Percentiles rank a stretch among this genome's conserved stretches.
Conservation (phyloP, 2,113 vertebrate species). For the Nerophis ophidion region DNA sequence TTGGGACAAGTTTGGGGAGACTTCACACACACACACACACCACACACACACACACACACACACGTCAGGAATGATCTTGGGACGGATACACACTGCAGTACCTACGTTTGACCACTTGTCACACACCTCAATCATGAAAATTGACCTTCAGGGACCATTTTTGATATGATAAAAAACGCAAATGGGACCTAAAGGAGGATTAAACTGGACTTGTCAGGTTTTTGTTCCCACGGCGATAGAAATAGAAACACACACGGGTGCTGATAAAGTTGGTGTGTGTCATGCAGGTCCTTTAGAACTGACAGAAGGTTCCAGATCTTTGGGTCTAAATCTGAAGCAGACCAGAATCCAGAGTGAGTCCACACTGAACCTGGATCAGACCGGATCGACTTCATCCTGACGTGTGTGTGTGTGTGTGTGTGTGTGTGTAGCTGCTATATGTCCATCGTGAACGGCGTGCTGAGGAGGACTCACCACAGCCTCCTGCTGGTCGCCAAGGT, state of each 20-base stretch:
- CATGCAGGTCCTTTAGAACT: slow-evolving; percentile 15
- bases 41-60: too few relatives aligned
- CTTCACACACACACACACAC: too few relatives aligned
- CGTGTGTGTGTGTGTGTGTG: slow-evolving; percentile 16
- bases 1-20: too few relatives aligned
- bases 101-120: too few relatives aligned
- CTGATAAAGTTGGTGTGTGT: not conserved
- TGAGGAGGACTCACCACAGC: slow-evolving; percentile 41
- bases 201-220: too few relatives aligned
- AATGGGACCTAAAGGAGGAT: too few relatives aligned
- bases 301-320: slow-evolving; percentile 43
- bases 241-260: not conserved
- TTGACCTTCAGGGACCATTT: too few relatives aligned
- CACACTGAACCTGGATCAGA: not conserved
- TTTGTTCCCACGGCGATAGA: too few relatives aligned
- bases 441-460: slow-evolving; percentile 14
- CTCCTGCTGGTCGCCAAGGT: slow-evolving; percentile 45
- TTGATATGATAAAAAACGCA: too few relatives aligned
- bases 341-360: slow-evolving; percentile 37
- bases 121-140: not conserved
- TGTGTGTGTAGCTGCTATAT: slow-evolving; percentile 42
- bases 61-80: too few relatives aligned
- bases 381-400: not conserved
- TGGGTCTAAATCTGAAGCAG: slow-evolving; percentile 30
- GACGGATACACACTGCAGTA: too few relatives aligned